phyloP scores from a whole-genome alignment of 2,888 invertebrate genomes.

The Acronicta alni region DNA sequence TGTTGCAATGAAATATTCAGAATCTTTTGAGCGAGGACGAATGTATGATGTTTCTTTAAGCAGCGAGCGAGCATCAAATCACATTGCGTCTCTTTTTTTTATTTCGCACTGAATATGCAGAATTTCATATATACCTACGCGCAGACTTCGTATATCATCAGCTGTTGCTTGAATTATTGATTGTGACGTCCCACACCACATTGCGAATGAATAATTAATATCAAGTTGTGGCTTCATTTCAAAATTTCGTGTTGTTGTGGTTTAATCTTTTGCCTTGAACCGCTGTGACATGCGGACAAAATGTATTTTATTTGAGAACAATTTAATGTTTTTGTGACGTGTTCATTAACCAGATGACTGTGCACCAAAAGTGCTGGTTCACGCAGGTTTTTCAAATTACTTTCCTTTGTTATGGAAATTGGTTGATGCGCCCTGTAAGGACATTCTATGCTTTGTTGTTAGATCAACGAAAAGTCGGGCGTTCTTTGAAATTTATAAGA shows the following conservation, averaged over 20 bases:
- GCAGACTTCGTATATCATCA: slow-evolving; percentile 46
- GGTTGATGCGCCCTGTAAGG: slow-evolving; percentile 57
- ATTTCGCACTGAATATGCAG: slow-evolving; percentile 50
- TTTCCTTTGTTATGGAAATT: slow-evolving; percentile 73
- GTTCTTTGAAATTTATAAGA: slow-evolving; percentile 36
- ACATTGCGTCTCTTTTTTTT: slow-evolving; percentile 52
- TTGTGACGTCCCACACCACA: slow-evolving; percentile 57
- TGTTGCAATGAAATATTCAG: slow-evolving; percentile 68
- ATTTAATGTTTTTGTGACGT: slow-evolving; percentile 59
- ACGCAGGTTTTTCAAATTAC: slow-evolving; percentile 70
- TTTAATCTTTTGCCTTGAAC: slow-evolving; percentile 52
- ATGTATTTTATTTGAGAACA: slow-evolving; percentile 37
- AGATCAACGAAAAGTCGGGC: slow-evolving; percentile 44
- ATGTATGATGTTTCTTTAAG: slow-evolving; percentile 63
- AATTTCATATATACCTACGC: slow-evolving; percentile 46
- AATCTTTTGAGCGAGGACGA: slow-evolving; percentile 63
- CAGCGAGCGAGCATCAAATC: slow-evolving; percentile 57
- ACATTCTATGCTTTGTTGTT: slow-evolving; percentile 56
- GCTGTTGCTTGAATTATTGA: slow-evolving; percentile 65
- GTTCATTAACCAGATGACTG: slow-evolving; percentile 69
- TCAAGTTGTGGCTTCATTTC: slow-evolving; percentile 53
- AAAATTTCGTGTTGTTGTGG: slow-evolving; percentile 48
- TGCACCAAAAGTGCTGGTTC: slow-evolving; percentile 63
- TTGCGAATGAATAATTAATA: slow-evolving; percentile 64
- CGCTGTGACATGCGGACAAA: slow-evolving; percentile 16